A percentile compares a stretch with the other conserved stretches of the same genome.
phyloP scores from a whole-genome alignment of 2,113 vertebrate species.

The Saguinus midas region DNA sequence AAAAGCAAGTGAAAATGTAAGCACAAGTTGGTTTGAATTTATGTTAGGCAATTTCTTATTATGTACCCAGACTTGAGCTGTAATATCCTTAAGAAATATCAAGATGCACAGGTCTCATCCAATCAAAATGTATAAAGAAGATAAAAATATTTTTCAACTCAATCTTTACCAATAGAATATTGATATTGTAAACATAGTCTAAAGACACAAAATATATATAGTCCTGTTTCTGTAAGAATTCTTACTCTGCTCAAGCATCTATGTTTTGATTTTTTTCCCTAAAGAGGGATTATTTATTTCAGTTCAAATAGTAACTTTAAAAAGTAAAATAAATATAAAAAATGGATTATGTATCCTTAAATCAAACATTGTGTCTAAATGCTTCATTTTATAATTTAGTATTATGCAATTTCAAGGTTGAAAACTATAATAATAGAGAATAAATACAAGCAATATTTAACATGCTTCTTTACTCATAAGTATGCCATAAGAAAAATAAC shows the following conservation, averaged over 20 bases:
- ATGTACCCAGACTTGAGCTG: neutral
- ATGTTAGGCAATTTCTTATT: neutral
- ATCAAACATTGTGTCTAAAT: neutral
- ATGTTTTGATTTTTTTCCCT: neutral
- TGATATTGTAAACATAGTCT: neutral
- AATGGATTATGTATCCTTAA: neutral
- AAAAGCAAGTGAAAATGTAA: neutral
- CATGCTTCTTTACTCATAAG: neutral
- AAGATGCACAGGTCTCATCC: neutral
- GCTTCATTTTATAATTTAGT: neutral
- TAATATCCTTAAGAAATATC: neutral
- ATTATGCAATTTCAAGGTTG: neutral
- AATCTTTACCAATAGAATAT: conserved; percentile 12
- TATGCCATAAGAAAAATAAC: neutral
- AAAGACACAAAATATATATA: neutral
- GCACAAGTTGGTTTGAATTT: conserved; percentile 21
- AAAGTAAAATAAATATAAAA: neutral
- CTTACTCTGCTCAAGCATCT: neutral
- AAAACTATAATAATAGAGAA: neutral
- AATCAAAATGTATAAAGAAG: neutral
- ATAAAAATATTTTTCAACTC: conserved; percentile 21
- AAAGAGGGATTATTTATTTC: neutral
- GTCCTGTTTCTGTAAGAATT: neutral
- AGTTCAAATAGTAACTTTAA: neutral
- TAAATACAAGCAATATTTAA: neutral